A percentile compares a stretch with the other conserved stretches of the same genome.
These are phyloP conservation scores for Cyclophora punctaria DNA, from an alignment of 2,888 invertebrate species.

Conservation along the genomic window DNA sequence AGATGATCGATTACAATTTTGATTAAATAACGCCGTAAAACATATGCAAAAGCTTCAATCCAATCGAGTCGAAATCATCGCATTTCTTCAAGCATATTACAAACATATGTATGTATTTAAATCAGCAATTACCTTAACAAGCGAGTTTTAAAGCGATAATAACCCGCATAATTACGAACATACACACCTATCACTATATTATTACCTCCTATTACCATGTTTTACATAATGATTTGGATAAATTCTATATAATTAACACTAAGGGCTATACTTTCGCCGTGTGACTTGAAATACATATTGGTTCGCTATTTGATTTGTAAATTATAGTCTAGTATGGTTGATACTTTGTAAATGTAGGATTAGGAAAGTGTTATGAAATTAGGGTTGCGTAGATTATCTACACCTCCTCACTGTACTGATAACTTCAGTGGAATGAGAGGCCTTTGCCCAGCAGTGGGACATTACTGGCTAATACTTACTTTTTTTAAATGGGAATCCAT, in stretches of 20 bases:
- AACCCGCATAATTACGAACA: conserved; percentile 13
- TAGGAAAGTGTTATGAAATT: conserved; percentile 1
- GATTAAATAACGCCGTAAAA: no score
- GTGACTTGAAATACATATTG: background rate
- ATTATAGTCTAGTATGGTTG: conserved; percentile 3
- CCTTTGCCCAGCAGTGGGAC: no score
- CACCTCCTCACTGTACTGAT: no score
- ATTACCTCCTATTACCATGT: conserved; percentile 16
- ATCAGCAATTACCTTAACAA: conserved; percentile 7
- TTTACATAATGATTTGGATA: conserved; percentile 4
- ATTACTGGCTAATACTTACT: no score
- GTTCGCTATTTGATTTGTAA: conserved; percentile 5
- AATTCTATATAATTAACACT: conserved; percentile 10
- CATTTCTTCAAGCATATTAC: no score
- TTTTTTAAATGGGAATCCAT: no score
- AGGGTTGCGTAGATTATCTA: no score
- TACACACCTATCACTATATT: conserved; percentile 11
- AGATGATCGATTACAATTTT: no score
- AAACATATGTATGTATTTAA: no score
- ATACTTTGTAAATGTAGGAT: background rate
- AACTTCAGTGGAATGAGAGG: no score
- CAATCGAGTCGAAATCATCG: no score
- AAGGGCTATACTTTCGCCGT: conserved; percentile 11
- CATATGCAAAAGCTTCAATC: no score
- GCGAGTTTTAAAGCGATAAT: conserved; percentile 11